Conservation (phyloP, 2,888 invertebrate genomes). For the Noctua janthina region DNA sequence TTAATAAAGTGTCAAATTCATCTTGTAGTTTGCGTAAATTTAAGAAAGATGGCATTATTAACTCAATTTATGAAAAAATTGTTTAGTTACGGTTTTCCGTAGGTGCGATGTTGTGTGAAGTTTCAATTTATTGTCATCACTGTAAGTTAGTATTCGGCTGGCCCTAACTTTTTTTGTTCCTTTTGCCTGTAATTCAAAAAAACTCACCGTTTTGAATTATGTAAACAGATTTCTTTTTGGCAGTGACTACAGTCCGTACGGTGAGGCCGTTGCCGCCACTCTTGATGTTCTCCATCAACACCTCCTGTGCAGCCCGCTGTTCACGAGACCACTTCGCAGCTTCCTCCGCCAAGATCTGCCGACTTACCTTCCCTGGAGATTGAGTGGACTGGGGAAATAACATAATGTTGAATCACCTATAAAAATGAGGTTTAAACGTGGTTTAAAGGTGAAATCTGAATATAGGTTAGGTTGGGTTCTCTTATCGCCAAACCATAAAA, state of each 20-base stretch:
- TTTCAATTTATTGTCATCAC: no score
- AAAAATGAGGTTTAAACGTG: no score
- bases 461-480: no score
- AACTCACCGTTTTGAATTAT: conserved; percentile 85
- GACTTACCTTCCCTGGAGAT: conserved; percentile 85
- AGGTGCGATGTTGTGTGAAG: background rate
- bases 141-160: background rate
- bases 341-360: conserved; percentile 86
- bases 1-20: no score
- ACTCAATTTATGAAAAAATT: no score
- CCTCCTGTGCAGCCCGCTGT: conserved; percentile 86
- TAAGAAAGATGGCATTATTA: no score
- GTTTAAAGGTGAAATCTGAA: no score
- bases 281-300: conserved; percentile 87
- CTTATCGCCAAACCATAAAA: no score
- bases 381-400: conserved; percentile 79
- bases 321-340: conserved; percentile 88
- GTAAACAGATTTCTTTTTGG: conserved; percentile 78
- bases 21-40: no score
- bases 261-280: conserved; percentile 87
- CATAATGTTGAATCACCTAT: background rate
- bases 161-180: background rate
- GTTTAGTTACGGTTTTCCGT: no score
- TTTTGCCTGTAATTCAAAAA: conserved; percentile 1
- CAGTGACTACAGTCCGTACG: conserved; percentile 83